Percentiles rank a stretch among this genome's conserved stretches.
These are phyloP conservation scores for Muntiacus reevesi DNA, from an alignment of 2,113 vertebrate genomes.

Conservation along the genomic window DNA sequence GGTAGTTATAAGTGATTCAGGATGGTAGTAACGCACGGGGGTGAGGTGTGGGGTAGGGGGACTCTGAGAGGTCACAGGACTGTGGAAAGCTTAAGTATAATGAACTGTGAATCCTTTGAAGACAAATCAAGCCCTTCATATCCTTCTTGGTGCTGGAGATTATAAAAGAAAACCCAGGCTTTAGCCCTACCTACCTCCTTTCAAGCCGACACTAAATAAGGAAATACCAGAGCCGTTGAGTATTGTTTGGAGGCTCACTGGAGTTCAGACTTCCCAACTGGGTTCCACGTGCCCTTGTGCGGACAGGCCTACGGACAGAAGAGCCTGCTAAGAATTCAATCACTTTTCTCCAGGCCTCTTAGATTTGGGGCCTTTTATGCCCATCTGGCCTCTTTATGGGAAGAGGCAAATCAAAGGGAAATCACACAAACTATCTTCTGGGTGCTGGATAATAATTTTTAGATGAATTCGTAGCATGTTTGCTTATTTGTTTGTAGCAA, in stretches of 20 bases:
- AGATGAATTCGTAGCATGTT: constrained; percentile 21
- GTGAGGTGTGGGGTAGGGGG: background rate
- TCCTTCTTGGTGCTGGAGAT: constrained; percentile 11
- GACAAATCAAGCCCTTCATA: constrained; percentile 26
- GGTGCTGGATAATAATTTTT: constrained; percentile 41
- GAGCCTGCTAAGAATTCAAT: background rate
- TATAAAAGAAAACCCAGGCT: constrained; percentile 32
- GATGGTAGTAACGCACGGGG: background rate
- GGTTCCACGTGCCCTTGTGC: background rate
- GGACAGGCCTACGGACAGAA: background rate
- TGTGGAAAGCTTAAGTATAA: constrained; percentile 33
- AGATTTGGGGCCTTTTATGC: background rate
- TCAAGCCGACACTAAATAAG: constrained; percentile 1
- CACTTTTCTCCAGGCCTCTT: background rate
- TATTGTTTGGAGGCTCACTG: background rate
- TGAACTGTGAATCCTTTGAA: constrained; percentile 61
- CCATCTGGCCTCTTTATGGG: background rate
- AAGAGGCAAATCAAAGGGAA: background rate
- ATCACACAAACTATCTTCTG: background rate
- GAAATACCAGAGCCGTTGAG: background rate
- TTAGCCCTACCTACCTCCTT: constrained; percentile 9
- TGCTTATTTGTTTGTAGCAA: constrained; percentile 43
- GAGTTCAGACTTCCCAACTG: background rate
- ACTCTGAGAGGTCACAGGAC: background rate
- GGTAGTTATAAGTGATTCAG: constrained; percentile 24